A percentile compares a stretch with the other conserved stretches of the same genome.
Conservation (phyloP, 2,888 invertebrate genomes). For the Euphydryas editha region DNA sequence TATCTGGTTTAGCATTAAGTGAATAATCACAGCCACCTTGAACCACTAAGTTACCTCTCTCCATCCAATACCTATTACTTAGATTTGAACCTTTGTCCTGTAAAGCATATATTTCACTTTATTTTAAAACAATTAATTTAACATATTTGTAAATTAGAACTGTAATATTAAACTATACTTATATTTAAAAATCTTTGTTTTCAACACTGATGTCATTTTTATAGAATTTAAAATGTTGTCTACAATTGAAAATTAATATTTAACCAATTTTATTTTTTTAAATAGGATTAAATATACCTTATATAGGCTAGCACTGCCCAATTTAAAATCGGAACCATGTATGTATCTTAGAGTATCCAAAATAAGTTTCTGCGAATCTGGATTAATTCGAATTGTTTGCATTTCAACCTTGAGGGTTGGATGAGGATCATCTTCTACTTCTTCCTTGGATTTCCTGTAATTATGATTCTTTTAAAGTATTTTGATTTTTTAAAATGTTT, state of each 20-base stretch:
- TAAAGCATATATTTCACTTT: constrained; percentile 54
- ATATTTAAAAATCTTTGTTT: too few relatives aligned
- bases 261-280: too few relatives aligned
- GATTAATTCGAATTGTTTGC: constrained; percentile 87
- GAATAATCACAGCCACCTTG: constrained; percentile 89
- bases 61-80: constrained; percentile 89
- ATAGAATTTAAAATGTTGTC: too few relatives aligned
- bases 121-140: not conserved
- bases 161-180: too few relatives aligned
- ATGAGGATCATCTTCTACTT: constrained; percentile 74
- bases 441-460: constrained; percentile 69
- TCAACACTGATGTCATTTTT: too few relatives aligned
- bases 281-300: too few relatives aligned
- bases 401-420: constrained; percentile 88
- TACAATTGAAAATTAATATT: too few relatives aligned
- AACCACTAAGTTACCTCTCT: constrained; percentile 89
- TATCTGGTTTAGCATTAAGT: constrained; percentile 76
- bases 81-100: constrained; percentile 87
- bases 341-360: constrained; percentile 89
- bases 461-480: not conserved
- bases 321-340: constrained; percentile 87
- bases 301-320: constrained; percentile 82
- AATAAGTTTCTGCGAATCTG: constrained; percentile 88
- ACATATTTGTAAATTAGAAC: too few relatives aligned
- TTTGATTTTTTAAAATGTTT: not conserved